Conservation (phyloP, 2,113 vertebrate genomes). For the Saimiri boliviensis region DNA sequence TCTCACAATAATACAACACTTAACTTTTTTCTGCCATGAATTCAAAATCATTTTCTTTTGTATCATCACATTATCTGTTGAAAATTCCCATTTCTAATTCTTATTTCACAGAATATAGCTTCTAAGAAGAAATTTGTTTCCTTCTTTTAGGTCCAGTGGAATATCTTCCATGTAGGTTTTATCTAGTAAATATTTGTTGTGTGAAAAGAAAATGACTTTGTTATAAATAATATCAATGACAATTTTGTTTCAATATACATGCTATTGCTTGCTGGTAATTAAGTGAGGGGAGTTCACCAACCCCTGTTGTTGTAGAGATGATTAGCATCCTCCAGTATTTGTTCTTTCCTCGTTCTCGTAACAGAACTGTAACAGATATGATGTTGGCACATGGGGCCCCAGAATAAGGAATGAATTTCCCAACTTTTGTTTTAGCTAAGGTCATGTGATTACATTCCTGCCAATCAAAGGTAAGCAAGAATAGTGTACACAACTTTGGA, state of each 20-base stretch:
- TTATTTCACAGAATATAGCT: not conserved
- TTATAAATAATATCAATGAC: not conserved
- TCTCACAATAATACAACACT: not conserved
- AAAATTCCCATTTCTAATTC: not conserved
- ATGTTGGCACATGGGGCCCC: not conserved
- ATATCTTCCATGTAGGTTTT: not conserved
- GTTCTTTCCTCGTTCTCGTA: not conserved
- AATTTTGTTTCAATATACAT: not conserved
- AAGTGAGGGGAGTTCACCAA: not conserved
- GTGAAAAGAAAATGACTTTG: slow-evolving; percentile 15
- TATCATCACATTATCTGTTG: not conserved
- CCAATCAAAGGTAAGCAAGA: not conserved
- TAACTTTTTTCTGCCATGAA: not conserved
- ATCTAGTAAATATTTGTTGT: not conserved
- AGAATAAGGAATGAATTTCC: slow-evolving; percentile 1
- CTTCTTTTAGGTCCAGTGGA: not conserved
- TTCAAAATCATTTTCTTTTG: not conserved
- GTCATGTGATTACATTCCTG: not conserved
- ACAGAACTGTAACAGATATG: not conserved
- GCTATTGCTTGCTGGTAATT: not conserved
- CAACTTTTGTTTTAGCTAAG: not conserved
- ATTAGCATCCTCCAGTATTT: not conserved
- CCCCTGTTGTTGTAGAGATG: not conserved
- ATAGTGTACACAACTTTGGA: not conserved
- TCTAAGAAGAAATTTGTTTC: not conserved